These are phyloP conservation scores for Cynopterus brachyotis DNA, from an alignment of 2,113 vertebrate genomes.

Conservation along the genomic window DNA sequence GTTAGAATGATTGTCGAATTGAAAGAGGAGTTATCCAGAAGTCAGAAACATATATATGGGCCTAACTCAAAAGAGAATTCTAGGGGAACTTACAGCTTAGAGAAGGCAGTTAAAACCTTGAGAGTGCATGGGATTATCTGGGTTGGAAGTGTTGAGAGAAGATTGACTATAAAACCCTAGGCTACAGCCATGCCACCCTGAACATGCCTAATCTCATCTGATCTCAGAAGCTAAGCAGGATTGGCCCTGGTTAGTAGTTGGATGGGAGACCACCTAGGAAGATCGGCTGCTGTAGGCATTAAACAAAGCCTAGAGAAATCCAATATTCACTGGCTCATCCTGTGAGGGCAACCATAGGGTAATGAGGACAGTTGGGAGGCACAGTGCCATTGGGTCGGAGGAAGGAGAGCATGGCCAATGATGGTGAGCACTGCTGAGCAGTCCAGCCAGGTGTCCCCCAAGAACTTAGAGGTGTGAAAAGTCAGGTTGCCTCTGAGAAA, in stretches of 20 bases:
- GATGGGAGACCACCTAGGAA: too few species aligned
- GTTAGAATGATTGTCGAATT: background rate
- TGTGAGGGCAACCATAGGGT: background rate
- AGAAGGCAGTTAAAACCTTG: background rate
- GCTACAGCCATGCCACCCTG: too few species aligned
- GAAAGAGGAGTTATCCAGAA: constrained; percentile 17
- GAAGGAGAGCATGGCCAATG: background rate
- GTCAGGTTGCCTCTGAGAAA: background rate
- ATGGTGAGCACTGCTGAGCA: background rate
- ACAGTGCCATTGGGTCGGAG: background rate
- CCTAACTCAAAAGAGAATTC: background rate
- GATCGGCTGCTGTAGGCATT: too few species aligned
- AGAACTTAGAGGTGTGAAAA: background rate
- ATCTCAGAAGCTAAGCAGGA: too few species aligned
- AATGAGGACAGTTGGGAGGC: background rate
- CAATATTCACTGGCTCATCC: background rate
- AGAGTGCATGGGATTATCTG: background rate
- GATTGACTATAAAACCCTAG: background rate
- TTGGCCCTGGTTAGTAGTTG: too few species aligned
- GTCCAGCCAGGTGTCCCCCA: background rate
- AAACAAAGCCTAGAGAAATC: background rate
- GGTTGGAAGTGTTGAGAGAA: background rate
- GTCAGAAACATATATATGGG: background rate
- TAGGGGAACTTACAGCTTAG: background rate
- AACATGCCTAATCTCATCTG: too few species aligned